Evolutionary conservation across 2,888 invertebrate species (phyloP).

Genomic region (Hemicrepidius hirtus): DNA sequence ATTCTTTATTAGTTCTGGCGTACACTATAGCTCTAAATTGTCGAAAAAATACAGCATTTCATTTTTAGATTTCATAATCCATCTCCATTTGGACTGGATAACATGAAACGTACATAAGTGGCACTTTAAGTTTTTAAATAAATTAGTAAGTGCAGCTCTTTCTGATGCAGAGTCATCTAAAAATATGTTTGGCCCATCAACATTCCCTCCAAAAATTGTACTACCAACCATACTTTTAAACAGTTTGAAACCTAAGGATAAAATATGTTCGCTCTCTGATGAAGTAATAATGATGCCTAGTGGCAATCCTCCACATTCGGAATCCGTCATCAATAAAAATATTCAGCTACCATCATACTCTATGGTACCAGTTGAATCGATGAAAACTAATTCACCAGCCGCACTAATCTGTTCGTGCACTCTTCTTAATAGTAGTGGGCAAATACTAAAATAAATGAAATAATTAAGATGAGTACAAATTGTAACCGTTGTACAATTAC

Average conservation of each 20-base stretch:
- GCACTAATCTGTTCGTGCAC: constrained; percentile 8
- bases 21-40: constrained; percentile 41
- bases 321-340: constrained; percentile 7
- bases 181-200: constrained; percentile 36
- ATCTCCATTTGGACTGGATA: constrained; percentile 41
- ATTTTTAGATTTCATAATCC: constrained; percentile 25
- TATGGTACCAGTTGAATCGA: constrained; percentile 28
- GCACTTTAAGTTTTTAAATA: constrained; percentile 28
- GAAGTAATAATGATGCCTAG: constrained; percentile 28
- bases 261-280: background rate
- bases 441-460: constrained; percentile 3
- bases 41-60: constrained; percentile 34
- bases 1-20: constrained; percentile 8
- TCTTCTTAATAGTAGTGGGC: constrained; percentile 17
- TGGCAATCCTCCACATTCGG: constrained; percentile 31
- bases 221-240: constrained; percentile 32
- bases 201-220: constrained; percentile 15
- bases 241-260: constrained; percentile 12
- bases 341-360: constrained; percentile 27
- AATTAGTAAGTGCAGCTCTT: constrained; percentile 1
- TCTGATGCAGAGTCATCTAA: constrained; percentile 38
- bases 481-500: too few species aligned
- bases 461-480: too few species aligned
- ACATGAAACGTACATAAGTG: constrained; percentile 40
- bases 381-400: constrained; percentile 29